A percentile compares a stretch with the other conserved stretches of the same genome.
Conservation (phyloP, 2,113 vertebrate species). For the Dicaeum eximium region DNA sequence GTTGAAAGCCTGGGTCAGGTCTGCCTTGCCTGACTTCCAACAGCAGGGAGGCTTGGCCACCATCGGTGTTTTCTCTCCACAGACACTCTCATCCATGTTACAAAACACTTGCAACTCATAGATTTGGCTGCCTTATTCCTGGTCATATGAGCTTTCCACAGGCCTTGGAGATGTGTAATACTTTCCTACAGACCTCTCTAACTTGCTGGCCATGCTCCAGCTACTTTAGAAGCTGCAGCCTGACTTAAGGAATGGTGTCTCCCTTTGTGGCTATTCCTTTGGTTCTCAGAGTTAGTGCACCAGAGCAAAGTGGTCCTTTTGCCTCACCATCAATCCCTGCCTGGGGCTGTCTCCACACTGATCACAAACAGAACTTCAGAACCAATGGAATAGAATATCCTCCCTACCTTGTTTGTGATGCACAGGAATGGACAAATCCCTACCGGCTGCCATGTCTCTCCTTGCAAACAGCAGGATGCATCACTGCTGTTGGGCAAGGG, state of each 20-base stretch:
- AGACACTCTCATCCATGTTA: background rate
- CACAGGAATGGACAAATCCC: background rate
- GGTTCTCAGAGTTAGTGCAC: background rate
- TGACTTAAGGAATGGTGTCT: background rate
- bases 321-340: background rate
- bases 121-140: background rate
- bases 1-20: background rate
- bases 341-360: background rate
- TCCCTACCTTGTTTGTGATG: background rate
- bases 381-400: background rate
- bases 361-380: background rate
- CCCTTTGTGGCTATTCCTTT: background rate
- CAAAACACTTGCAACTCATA: background rate
- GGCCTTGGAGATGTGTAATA: background rate
- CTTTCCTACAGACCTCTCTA: background rate
- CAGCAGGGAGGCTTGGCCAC: background rate
- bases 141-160: background rate
- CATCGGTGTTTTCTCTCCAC: background rate
- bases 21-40: background rate
- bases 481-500: too few species aligned
- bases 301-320: background rate
- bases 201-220: background rate
- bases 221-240: background rate
- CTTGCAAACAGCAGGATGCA: background rate
- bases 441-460: background rate